Base-by-base conservation (phyloP, 1,140 invertebrate species). In the Physella acuta region DNA sequence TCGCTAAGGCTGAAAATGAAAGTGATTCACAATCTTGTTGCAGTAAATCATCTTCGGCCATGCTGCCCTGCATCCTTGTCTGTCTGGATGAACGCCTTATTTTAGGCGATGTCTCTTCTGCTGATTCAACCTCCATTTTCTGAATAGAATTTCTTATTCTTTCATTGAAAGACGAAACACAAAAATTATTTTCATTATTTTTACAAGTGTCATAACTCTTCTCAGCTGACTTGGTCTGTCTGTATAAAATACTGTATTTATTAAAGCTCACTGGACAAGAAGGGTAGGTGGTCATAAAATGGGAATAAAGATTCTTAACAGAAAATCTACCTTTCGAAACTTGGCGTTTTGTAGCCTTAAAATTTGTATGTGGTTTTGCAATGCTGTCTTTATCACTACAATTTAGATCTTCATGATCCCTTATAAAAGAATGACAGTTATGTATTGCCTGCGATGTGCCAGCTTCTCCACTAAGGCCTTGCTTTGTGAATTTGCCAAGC, bases 1-100 rank as follows among this genome's bases (percentile, higher is more conserved):
- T n/a, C 8, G 4, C 31, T 20, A 1, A 20, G 36, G 56, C n/a
- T 17, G 53, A 58, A 20, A 2, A 30, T 3, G 36, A 3, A 8
- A 30, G 2, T 3, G 56, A 33, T 33, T 58, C 56, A 5, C 3
- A 3, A 1, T 3, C 56, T 16, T 34, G 5, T 17, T 58, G 14
- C 36, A 58, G 56, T 16, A 58, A 58, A 33, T 20, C 36, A 5
- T 58, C 56, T 17, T 58, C 56, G 17, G 56, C 56, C 56, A 58
- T 58, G 31, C 56, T 58, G 30, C 56, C 56, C 36, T 58, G 56
- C 56, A 58, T 58, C 31, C 56, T 58, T 34, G 56, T 58, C n/a
- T 4, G 17, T 58, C 56, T 58, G 20, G 30, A 34, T 33, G 56
- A 58, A 8, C 56, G 33, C 20, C 56, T 58, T 58, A 30, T 58